phyloP scores from a whole-genome alignment of 2,888 invertebrate genomes.

The Trissoscelio sp. region DNA sequence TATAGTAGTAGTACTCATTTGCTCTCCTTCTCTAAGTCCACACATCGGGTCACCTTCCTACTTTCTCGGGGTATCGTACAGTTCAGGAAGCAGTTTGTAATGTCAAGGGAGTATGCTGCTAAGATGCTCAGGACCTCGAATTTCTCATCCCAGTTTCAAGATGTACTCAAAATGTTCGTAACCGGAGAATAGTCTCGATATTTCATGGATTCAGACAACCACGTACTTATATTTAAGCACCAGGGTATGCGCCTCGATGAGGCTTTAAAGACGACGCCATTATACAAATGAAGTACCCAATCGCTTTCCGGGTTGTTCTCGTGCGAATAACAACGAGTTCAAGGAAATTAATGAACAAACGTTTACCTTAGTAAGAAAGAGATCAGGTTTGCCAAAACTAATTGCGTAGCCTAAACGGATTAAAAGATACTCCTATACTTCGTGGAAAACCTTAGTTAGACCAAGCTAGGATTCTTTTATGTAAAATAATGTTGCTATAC shows the following conservation, averaged over 20 bases:
- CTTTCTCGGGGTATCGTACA: conserved; percentile 22
- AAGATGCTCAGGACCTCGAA: conserved; percentile 31
- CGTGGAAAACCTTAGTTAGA: too few relatives aligned
- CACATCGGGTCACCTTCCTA: conserved; percentile 13
- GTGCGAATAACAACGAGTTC: conserved; percentile 1
- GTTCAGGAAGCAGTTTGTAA: conserved; percentile 52
- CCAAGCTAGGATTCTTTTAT: too few relatives aligned
- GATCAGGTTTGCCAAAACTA: background rate
- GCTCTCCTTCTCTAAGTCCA: conserved; percentile 13
- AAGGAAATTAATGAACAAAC: conserved; percentile 46
- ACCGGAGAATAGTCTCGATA: conserved; percentile 47
- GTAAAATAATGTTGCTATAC: too few relatives aligned
- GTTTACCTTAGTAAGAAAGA: conserved; percentile 14
- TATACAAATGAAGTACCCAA: conserved; percentile 46
- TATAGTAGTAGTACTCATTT: conserved; percentile 34
- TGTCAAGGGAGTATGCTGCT: conserved; percentile 34
- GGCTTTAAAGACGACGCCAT: conserved; percentile 48
- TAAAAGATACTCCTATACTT: too few relatives aligned
- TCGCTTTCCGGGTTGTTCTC: conserved; percentile 31
- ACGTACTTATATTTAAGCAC: conserved; percentile 59
- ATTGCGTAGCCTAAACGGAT: too few relatives aligned
- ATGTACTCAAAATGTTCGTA: conserved; percentile 45
- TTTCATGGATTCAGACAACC: conserved; percentile 54
- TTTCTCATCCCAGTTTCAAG: conserved; percentile 37
- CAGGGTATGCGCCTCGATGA: conserved; percentile 26